phyloP scores from a whole-genome alignment of 2,113 vertebrate species.

The Mungos mungo region DNA sequence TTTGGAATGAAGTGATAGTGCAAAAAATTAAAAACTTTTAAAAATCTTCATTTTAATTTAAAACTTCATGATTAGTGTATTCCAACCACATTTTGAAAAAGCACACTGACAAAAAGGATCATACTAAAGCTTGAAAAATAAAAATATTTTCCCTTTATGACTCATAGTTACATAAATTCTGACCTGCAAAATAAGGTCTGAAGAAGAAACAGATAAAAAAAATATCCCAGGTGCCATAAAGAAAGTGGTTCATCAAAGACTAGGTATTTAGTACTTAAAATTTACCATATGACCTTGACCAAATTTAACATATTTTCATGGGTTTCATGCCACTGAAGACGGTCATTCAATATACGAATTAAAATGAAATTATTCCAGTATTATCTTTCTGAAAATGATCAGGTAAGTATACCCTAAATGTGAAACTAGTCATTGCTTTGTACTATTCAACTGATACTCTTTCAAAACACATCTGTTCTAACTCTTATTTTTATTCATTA shows the following conservation, averaged over 20 bases:
- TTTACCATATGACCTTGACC: background rate
- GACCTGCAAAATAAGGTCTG: slow-evolving; percentile 11
- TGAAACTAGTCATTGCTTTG: background rate
- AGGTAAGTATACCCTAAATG: background rate
- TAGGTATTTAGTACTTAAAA: background rate
- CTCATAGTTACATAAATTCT: background rate
- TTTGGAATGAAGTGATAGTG: background rate
- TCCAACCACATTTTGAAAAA: slow-evolving; percentile 5
- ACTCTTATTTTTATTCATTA: background rate
- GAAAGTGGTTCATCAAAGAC: background rate
- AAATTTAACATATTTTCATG: background rate
- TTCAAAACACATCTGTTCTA: background rate
- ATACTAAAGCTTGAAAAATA: background rate
- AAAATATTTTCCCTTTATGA: slow-evolving; percentile 13
- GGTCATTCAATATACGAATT: background rate
- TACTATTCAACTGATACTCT: background rate
- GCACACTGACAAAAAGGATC: background rate
- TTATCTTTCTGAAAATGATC: background rate
- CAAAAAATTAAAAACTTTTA: background rate
- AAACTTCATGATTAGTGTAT: background rate
- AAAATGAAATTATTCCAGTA: background rate
- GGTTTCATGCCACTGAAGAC: background rate
- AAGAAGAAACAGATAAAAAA: background rate
- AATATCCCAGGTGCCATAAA: background rate
- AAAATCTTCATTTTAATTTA: background rate